Evolutionary conservation across 1,140 invertebrate species (phyloP).

Genomic region (Pseudomyrmex cubaensis): DNA sequence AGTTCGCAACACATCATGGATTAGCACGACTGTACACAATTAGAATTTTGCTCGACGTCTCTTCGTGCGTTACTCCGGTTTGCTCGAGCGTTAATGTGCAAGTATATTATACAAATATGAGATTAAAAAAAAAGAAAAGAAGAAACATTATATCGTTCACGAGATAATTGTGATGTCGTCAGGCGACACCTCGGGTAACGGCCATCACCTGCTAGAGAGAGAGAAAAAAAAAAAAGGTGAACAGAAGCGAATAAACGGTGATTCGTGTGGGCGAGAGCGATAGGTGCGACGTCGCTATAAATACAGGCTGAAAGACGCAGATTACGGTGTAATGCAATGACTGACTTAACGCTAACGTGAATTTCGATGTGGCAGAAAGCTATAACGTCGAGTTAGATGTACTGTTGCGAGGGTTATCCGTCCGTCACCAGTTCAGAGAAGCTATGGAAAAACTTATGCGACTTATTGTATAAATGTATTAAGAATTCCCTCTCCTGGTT

Average conservation of each 20-base stretch:
- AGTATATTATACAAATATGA: slow-evolving; percentile 13
- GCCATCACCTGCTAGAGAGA: slow-evolving; percentile 74
- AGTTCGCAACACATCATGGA: background rate
- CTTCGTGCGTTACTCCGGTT: background rate
- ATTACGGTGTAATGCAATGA: slow-evolving; percentile 32
- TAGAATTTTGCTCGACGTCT: slow-evolving; percentile 17
- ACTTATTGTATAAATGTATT: no score
- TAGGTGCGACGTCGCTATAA: slow-evolving; percentile 56
- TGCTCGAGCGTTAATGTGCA: background rate
- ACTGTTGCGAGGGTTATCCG: slow-evolving; percentile 19
- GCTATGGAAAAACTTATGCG: background rate
- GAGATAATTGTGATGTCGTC: background rate
- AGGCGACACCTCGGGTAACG: slow-evolving; percentile 20
- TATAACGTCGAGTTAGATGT: background rate
- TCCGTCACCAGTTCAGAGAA: slow-evolving; percentile 66
- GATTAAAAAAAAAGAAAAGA: background rate
- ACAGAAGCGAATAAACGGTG: slow-evolving; percentile 60
- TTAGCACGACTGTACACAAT: slow-evolving; percentile 4
- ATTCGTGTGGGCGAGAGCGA: slow-evolving; percentile 42
- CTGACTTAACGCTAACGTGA: slow-evolving; percentile 18
- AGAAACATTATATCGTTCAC: background rate
- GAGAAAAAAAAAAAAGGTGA: slow-evolving; percentile 68
- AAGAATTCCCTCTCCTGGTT: no score
- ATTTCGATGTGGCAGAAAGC: slow-evolving; percentile 8
- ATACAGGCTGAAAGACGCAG: slow-evolving; percentile 71